Conservation (phyloP, 2,113 vertebrate genomes). For the Carassius auratus region DNA sequence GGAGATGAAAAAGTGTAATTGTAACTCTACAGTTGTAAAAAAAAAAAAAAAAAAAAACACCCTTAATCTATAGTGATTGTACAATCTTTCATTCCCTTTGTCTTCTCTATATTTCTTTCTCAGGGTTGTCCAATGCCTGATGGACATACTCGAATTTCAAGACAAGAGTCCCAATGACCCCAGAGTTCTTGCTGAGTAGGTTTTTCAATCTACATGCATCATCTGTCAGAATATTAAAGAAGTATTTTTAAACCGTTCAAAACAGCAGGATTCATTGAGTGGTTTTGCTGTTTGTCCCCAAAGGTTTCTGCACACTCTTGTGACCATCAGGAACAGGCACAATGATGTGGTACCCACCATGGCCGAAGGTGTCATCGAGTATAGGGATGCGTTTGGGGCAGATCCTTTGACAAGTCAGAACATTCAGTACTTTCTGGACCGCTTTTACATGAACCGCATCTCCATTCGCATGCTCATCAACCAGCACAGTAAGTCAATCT, state of each 20-base stretch:
- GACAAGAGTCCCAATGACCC: slow-evolving; percentile 83
- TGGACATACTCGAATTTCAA: slow-evolving; percentile 88
- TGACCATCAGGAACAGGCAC: slow-evolving; percentile 86
- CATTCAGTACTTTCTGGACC: slow-evolving; percentile 85
- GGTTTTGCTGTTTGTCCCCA: background rate
- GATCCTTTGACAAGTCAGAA: slow-evolving; percentile 85
- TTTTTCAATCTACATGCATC: slow-evolving; percentile 22
- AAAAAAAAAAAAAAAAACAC: too few relatives aligned
- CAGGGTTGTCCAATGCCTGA: slow-evolving; percentile 87
- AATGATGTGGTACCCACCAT: slow-evolving; percentile 90
- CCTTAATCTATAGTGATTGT: background rate
- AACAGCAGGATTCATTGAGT: background rate
- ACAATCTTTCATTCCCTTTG: background rate
- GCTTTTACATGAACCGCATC: too few relatives aligned
- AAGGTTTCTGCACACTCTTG: slow-evolving; percentile 82
- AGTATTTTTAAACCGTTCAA: background rate
- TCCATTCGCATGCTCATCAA: too few relatives aligned
- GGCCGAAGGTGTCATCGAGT: slow-evolving; percentile 87
- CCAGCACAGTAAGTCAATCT: too few relatives aligned
- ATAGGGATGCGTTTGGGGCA: slow-evolving; percentile 80
- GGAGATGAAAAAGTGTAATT: background rate
- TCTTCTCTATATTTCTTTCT: slow-evolving; percentile 11
- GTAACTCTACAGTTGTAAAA: background rate
- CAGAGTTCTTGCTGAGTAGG: slow-evolving; percentile 80
- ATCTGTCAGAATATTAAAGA: background rate